Base-by-base conservation (phyloP, 2,797 vertebrate genomes). In the Melopsittacus undulatus region DNA sequence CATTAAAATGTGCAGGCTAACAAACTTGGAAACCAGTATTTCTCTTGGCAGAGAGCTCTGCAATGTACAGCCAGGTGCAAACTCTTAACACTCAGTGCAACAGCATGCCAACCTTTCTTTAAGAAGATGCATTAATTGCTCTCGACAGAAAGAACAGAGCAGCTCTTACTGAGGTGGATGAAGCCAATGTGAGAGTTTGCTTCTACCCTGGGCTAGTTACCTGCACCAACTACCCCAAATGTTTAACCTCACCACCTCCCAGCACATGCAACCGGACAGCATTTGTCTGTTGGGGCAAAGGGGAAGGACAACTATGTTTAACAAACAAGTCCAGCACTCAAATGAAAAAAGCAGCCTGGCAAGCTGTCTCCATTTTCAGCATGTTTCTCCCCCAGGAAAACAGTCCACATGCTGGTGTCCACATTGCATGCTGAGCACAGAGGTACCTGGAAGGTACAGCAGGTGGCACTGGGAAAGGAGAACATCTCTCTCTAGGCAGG, bases 31-130 rank as follows among this genome's bases (percentile, higher is more conserved):
- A 96, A 82, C 9, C 68, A 67, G 72, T 84, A 49, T 85, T 96
- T 90, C 72, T 85, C 64, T 94, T 95, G 96, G 96, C 94, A 95
- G 72, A 62, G 40, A 43, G n/a, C 38, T 69, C 92, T 54, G 67
- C 20, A 74, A 45, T 4, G 24, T 36, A 84, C 61, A 92, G 72
- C 83, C 83, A 96, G 95, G 91, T 95, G 91, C 90, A 94, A 87
- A 87, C 68, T 77, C 91, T 43, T 90, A 82, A 87, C 34, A 30
- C 78, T 74, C 30, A 2, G 54, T 30, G 32, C 40, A 48, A 48
- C 24, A 70, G 63, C 9, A 0, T 92, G 92, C 83, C 94, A 96
- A 83, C 87, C 90, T 89, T 94, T 92, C 70, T 87, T 94, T 63
- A 76, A 76, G 64, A 92, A 79, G 67, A 67, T 26, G 69, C 87